Conservation (phyloP, 64 coral and sea anemone genomes). For the Pachyseris speciosa region DNA sequence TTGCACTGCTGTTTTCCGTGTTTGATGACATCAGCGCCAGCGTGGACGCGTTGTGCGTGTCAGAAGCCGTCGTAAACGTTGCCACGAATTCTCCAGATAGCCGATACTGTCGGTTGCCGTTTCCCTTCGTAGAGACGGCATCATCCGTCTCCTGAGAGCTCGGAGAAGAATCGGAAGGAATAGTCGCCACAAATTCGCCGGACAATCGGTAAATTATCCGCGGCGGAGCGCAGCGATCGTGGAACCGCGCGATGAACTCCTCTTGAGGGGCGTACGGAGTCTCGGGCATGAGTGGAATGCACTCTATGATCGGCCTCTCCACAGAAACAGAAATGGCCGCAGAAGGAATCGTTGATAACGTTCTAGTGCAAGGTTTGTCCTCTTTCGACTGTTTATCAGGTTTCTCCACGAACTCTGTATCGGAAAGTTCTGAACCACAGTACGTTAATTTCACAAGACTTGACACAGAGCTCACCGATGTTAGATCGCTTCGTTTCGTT, state of each 20-base stretch:
- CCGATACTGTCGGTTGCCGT: constrained; percentile 43
- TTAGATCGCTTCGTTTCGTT: neutral
- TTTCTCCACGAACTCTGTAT: constrained; percentile 49
- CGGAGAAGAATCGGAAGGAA: constrained; percentile 43
- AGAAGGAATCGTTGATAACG: constrained; percentile 29
- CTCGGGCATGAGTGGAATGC: constrained; percentile 47
- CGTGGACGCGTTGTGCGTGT: constrained; percentile 27
- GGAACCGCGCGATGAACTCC: constrained; percentile 74
- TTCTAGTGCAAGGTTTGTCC: constrained; percentile 32
- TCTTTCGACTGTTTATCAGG: constrained; percentile 27
- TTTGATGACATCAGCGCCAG: constrained; percentile 29
- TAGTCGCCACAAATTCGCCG: constrained; percentile 74
- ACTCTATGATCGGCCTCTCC: constrained; percentile 57
- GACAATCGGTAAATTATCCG: constrained; percentile 87
- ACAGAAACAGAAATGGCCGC: constrained; percentile 21
- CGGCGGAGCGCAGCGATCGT: constrained; percentile 58
- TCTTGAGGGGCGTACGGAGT: constrained; percentile 89
- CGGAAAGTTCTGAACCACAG: constrained; percentile 78
- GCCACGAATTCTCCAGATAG: constrained; percentile 76
- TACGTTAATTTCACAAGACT: constrained; percentile 88
- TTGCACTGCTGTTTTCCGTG: constrained; percentile 20
- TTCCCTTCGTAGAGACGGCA: constrained; percentile 12
- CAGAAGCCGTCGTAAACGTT: constrained; percentile 49
- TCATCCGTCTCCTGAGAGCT: neutral
- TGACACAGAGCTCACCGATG: constrained; percentile 13